Conservation (phyloP, 2,113 vertebrate species). For the Brachypteracias leptosomus region DNA sequence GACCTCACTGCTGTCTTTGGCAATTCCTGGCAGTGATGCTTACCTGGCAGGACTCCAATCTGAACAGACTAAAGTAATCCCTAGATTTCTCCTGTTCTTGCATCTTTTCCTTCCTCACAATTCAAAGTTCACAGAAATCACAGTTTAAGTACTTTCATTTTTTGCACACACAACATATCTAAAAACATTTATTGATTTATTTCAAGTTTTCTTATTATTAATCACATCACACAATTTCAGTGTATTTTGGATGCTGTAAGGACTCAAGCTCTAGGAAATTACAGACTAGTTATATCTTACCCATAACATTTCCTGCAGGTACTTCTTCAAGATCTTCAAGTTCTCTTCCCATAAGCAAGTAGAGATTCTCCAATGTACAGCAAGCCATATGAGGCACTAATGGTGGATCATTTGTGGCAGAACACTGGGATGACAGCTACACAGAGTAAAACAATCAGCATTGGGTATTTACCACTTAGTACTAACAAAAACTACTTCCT, state of each 20-base stretch:
- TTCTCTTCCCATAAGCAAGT: conserved; percentile 93
- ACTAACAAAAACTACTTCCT: not conserved
- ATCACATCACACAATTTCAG: not conserved
- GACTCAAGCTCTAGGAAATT: not conserved
- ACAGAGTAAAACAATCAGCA: not conserved
- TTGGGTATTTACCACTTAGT: not conserved
- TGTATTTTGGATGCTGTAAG: not conserved
- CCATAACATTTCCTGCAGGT: conserved; percentile 91
- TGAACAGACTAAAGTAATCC: not conserved
- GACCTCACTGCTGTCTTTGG: not conserved
- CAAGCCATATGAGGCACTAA: conserved; percentile 82
- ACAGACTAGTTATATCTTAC: conserved; percentile 62
- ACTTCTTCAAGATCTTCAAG: conserved; percentile 90
- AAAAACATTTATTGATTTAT: not conserved
- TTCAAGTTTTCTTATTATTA: not conserved
- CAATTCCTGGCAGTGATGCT: not conserved
- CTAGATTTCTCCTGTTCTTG: not conserved
- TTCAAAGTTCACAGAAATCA: not conserved
- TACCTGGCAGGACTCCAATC: not conserved
- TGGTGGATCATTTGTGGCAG: conserved; percentile 61
- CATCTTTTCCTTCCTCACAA: not conserved
- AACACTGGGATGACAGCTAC: conserved; percentile 81
- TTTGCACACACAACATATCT: not conserved
- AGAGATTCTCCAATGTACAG: conserved; percentile 85
- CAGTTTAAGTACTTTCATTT: not conserved